Evolutionary conservation across 35 echinoderm and acorn worm genomes (phyloP).

Genomic region (Ptychodera flava): DNA sequence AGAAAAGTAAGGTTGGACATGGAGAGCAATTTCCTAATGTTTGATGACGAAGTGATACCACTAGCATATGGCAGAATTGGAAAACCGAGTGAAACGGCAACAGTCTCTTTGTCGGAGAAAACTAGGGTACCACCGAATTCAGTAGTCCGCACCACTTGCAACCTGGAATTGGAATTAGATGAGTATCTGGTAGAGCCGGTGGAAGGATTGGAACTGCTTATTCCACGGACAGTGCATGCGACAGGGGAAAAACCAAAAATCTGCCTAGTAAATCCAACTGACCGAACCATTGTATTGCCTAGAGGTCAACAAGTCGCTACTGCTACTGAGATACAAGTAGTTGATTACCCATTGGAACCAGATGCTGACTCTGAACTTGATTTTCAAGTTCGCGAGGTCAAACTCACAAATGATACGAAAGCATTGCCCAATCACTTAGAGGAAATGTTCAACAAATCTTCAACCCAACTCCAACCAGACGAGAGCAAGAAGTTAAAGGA

Average conservation of each 20-base stretch:
- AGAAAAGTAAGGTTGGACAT: slow-evolving; percentile 12
- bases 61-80: neutral
- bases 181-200: slow-evolving; percentile 33
- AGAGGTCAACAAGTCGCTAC: neutral
- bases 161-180: neutral
- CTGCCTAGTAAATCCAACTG: slow-evolving; percentile 23
- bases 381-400: neutral
- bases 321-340: slow-evolving; percentile 8
- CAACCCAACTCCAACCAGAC: neutral
- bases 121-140: slow-evolving; percentile 23
- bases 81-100: neutral
- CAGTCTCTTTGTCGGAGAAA: neutral
- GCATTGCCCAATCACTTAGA: neutral
- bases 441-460: neutral
- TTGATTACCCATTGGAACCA: neutral
- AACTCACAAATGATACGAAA: neutral
- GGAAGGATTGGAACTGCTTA: neutral
- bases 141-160: slow-evolving; percentile 7
- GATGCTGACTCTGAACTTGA: neutral
- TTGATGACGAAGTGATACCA: slow-evolving; percentile 18
- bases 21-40: neutral
- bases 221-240: slow-evolving; percentile 23
- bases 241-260: neutral
- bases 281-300: neutral
- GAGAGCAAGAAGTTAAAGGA: neutral